phyloP scores from a whole-genome alignment of 2,888 invertebrate genomes.

The Anthrax anthrax region DNA sequence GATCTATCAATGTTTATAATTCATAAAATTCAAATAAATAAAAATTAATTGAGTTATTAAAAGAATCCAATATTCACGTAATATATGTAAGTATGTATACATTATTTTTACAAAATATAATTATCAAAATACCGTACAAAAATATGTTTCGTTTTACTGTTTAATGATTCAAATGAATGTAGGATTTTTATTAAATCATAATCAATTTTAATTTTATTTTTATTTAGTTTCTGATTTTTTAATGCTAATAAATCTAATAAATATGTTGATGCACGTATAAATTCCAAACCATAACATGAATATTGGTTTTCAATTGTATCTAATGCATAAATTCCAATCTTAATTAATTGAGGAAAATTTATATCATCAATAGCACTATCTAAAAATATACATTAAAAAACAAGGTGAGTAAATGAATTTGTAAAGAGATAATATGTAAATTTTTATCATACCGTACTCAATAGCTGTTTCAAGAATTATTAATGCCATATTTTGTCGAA shows the following conservation, averaged over 20 bases:
- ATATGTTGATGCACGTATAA: neutral
- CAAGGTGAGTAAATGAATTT: no score
- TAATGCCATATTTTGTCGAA: no score
- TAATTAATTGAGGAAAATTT: neutral
- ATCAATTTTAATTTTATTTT: neutral
- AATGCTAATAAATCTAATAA: conserved; percentile 3
- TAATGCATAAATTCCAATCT: neutral
- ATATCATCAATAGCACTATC: neutral
- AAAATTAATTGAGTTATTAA: no score
- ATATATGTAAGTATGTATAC: no score
- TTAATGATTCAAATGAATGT: conserved; percentile 2
- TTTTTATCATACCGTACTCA: no score
- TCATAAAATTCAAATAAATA: no score
- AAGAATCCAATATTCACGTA: no score
- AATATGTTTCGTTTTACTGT: neutral
- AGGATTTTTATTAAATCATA: conserved; percentile 3
- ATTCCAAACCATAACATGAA: neutral
- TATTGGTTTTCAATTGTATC: neutral
- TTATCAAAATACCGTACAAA: conserved; percentile 3
- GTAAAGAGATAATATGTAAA: no score
- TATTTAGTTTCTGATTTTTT: neutral
- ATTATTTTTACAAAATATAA: neutral
- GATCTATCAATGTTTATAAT: no score
- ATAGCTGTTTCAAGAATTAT: no score
- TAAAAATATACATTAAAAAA: no score